Conservation (phyloP, 2,888 invertebrate genomes). For the Heteromurus nitidus region DNA sequence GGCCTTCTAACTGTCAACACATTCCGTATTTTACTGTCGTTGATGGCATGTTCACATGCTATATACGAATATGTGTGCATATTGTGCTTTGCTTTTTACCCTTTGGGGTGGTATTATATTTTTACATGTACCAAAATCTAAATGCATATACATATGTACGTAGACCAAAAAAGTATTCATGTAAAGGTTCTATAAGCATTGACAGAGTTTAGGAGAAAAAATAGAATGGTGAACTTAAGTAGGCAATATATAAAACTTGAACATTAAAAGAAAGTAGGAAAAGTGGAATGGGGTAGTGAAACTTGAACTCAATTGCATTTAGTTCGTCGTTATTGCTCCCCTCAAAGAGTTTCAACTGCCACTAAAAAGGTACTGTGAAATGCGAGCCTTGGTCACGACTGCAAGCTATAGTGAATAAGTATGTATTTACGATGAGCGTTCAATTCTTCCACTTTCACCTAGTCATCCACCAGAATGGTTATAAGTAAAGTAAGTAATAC, state of each 20-base stretch:
- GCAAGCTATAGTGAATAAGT: neutral
- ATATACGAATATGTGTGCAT: too few species aligned
- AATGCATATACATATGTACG: too few species aligned
- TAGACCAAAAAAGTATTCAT: too few species aligned
- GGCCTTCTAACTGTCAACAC: slow-evolving; percentile 19
- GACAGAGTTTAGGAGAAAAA: slow-evolving; percentile 7
- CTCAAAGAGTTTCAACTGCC: slow-evolving; percentile 24
- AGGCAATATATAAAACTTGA: slow-evolving; percentile 24
- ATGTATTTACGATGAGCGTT: neutral
- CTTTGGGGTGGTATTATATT: too few species aligned
- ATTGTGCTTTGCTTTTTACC: too few species aligned
- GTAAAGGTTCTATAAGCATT: too few species aligned
- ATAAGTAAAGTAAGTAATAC: too few species aligned
- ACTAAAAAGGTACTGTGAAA: neutral
- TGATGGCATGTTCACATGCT: slow-evolving; percentile 27
- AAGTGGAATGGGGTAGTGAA: slow-evolving; percentile 62
- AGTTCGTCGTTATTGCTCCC: slow-evolving; percentile 51
- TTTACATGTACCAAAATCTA: too few species aligned
- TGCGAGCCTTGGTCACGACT: neutral
- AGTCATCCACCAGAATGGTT: too few species aligned
- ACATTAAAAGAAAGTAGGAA: slow-evolving; percentile 45
- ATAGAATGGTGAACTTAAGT: slow-evolving; percentile 1
- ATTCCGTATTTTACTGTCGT: slow-evolving; percentile 14
- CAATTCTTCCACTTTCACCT: neutral
- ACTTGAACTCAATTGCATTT: slow-evolving; percentile 60